Percentiles rank a stretch among this genome's conserved stretches.
These are phyloP conservation scores for Platypus cylindrus DNA, from an alignment of 2,888 invertebrate species.

Conservation along the genomic window DNA sequence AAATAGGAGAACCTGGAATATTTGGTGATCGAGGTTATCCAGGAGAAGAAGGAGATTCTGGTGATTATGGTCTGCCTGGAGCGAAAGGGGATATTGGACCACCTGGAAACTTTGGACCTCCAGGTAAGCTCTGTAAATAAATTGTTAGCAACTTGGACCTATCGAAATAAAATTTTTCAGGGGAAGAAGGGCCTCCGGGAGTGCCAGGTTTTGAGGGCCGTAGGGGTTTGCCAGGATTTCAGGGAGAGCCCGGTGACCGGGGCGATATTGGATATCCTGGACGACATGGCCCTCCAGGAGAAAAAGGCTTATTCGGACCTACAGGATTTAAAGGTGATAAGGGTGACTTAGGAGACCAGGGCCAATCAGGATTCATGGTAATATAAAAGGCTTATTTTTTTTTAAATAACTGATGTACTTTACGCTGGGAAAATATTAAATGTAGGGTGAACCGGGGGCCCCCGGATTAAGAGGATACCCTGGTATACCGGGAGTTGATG, in stretches of 20 bases:
- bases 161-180: conserved; percentile 13
- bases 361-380: conserved; percentile 15
- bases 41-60: conserved; percentile 28
- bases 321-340: conserved; percentile 22
- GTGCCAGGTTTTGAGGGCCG: conserved; percentile 32
- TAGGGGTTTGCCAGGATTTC: conserved; percentile 35
- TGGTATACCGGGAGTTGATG: conserved; percentile 32
- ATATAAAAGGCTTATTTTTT: background rate
- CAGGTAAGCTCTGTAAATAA: conserved; percentile 19
- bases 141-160: background rate
- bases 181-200: conserved; percentile 17
- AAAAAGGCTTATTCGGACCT: conserved; percentile 23
- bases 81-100: conserved; percentile 28
- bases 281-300: conserved; percentile 30
- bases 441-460: conserved; percentile 24
- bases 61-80: conserved; percentile 26
- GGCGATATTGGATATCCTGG: conserved; percentile 33
- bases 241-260: conserved; percentile 39
- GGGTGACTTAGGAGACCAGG: conserved; percentile 39
- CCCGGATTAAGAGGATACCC: conserved; percentile 32
- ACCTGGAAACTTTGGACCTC: conserved; percentile 22
- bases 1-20: conserved; percentile 24
- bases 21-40: conserved; percentile 31
- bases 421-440: background rate
- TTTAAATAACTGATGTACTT: background rate